Conservation (phyloP, 2,797 vertebrate species). For the Crypturellus tataupa region DNA sequence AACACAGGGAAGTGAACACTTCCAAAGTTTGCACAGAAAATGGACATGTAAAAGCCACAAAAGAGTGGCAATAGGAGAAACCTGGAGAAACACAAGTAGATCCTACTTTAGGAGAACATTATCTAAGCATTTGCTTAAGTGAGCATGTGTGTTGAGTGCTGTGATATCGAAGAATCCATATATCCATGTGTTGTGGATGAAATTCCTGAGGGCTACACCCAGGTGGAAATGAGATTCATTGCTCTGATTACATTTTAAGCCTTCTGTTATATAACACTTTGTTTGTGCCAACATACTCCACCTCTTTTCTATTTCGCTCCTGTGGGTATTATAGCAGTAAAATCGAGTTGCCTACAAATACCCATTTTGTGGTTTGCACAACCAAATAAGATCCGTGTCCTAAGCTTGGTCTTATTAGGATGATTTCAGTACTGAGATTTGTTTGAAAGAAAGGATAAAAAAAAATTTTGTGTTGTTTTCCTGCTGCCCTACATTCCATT, state of each 20-base stretch:
- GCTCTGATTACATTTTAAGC: not conserved
- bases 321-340: not conserved
- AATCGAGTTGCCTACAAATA: not conserved
- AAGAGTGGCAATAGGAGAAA: not conserved
- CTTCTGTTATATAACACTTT: not conserved
- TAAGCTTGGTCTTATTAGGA: rapidly evolving
- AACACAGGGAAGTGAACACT: not conserved
- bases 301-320: not conserved
- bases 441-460: not conserved
- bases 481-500: not conserved
- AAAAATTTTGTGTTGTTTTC: not conserved
- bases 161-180: not conserved
- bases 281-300: not conserved
- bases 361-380: not conserved
- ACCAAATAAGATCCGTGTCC: not conserved
- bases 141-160: not conserved
- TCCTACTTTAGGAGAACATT: not conserved
- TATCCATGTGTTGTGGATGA: rapidly evolving
- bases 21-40: not conserved
- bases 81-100: not conserved
- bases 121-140: not conserved
- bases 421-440: rapidly evolving
- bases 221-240: not conserved
- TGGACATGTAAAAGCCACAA: not conserved
- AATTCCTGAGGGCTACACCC: not conserved